A percentile compares a stretch with the other conserved stretches of the same genome.
These are phyloP conservation scores for Rhopilema esculentum DNA, from an alignment of 30 jellyfish, hydroid and myxozoan genomes.

Conservation along the genomic window DNA sequence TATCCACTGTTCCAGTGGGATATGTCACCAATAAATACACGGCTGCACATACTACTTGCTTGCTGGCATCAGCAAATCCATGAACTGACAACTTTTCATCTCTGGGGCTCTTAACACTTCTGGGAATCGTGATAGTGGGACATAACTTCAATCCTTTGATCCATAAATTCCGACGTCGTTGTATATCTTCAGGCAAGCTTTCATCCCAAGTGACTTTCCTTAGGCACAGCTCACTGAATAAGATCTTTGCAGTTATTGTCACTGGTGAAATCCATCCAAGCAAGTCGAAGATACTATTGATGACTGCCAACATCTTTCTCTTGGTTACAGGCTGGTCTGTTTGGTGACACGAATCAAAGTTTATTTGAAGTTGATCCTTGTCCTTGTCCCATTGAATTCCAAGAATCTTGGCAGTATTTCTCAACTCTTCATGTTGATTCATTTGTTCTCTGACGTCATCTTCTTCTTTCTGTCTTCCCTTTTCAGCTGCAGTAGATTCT, in stretches of 20 bases:
- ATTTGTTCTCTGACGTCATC: conserved; percentile 2
- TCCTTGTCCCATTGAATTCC: conserved; percentile 70
- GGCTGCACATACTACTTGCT: conserved; percentile 22
- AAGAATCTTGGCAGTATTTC: conserved; percentile 38
- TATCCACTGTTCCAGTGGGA: background rate
- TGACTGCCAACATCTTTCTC: conserved; percentile 11
- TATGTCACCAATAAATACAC: conserved; percentile 13
- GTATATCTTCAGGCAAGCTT: conserved; percentile 9
- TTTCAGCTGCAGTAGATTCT: conserved; percentile 37
- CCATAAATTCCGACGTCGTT: conserved; percentile 6
- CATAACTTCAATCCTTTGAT: conserved; percentile 19
- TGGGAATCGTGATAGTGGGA: conserved; percentile 3
- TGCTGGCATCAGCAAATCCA: conserved; percentile 53
- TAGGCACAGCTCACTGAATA: conserved; percentile 8
- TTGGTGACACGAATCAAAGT: conserved; percentile 7
- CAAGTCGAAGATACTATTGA: conserved; percentile 16
- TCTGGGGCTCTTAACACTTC: conserved; percentile 18
- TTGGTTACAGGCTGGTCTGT: conserved; percentile 25
- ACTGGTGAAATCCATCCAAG: conserved; percentile 7
- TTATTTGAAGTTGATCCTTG: background rate
- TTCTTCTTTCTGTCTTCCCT: background rate
- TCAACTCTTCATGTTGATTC: conserved; percentile 1
- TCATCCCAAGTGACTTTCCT: conserved; percentile 12
- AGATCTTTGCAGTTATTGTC: conserved; percentile 6
- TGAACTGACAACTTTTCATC: conserved; percentile 28